phyloP scores from a whole-genome alignment of 2,888 invertebrate species.

The Cylindroiulus punctatus region DNA sequence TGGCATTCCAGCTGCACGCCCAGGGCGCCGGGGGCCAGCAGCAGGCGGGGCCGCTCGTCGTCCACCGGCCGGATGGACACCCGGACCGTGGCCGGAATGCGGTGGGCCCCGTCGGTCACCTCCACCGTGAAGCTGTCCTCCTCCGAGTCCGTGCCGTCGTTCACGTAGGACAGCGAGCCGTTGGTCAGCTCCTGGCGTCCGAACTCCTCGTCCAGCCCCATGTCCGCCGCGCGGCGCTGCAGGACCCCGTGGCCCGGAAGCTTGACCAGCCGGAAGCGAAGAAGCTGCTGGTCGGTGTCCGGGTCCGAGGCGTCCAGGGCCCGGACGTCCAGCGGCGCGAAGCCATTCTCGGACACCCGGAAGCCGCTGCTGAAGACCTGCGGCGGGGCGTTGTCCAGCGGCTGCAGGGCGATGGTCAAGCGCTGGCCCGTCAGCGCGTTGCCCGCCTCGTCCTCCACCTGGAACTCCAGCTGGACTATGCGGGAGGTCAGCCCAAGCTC shows the following conservation, averaged over 20 bases:
- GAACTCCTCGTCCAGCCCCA: constrained; percentile 63
- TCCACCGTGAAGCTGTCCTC: constrained; percentile 64
- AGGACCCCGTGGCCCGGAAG: constrained; percentile 63
- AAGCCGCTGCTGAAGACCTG: constrained; percentile 63
- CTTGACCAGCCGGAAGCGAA: constrained; percentile 62
- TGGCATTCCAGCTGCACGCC: constrained; percentile 62
- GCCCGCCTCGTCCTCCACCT: constrained; percentile 64
- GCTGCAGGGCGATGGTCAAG: constrained; percentile 64
- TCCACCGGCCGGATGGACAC: constrained; percentile 63
- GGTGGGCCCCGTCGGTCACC: constrained; percentile 65
- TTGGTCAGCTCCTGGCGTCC: constrained; percentile 62
- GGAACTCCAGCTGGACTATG: constrained; percentile 64
- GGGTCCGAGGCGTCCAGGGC: constrained; percentile 64
- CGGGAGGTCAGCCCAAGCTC: constrained; percentile 65
- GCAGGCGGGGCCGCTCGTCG: constrained; percentile 63
- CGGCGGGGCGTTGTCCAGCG: constrained; percentile 65
- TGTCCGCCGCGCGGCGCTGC: constrained; percentile 60
- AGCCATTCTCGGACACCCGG: constrained; percentile 63
- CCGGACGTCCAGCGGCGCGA: constrained; percentile 62
- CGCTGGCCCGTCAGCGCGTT: constrained; percentile 63
- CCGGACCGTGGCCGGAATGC: constrained; percentile 63
- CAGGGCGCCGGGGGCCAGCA: constrained; percentile 61
- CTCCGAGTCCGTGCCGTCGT: constrained; percentile 63
- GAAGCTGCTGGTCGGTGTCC: constrained; percentile 63
- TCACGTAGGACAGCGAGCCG: constrained; percentile 63